phyloP scores from a whole-genome alignment of 92 coral and sea anemone species.

The Anthopleura xanthogrammica region DNA sequence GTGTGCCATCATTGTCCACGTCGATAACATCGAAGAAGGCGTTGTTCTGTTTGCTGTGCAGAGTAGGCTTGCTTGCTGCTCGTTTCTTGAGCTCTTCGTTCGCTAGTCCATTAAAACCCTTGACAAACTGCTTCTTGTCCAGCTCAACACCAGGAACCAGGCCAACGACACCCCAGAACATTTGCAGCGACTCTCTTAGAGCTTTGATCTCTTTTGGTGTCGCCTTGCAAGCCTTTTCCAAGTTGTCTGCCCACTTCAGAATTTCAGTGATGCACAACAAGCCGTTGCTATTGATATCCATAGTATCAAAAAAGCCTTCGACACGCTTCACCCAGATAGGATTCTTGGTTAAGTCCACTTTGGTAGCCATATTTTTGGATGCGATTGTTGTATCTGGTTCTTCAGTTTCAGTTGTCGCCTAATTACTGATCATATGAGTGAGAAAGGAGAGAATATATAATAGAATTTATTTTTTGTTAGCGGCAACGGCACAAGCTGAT shows the following conservation, averaged over 20 bases:
- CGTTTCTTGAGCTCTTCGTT: conserved; percentile 52
- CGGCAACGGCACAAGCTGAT: too few relatives aligned
- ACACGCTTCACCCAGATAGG: conserved; percentile 39
- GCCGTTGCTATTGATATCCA: conserved; percentile 61
- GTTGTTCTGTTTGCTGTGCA: conserved; percentile 47
- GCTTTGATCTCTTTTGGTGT: conserved; percentile 36
- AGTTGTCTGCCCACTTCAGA: conserved; percentile 57
- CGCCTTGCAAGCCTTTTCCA: conserved; percentile 51
- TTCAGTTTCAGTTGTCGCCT: too few relatives aligned
- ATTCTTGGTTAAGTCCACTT: conserved; percentile 39
- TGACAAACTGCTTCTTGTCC: conserved; percentile 47
- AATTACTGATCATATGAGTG: too few relatives aligned
- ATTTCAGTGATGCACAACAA: conserved; percentile 54
- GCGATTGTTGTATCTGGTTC: background rate
- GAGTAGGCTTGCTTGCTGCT: conserved; percentile 37
- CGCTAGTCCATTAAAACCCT: conserved; percentile 58
- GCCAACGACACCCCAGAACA: conserved; percentile 66
- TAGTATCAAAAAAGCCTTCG: conserved; percentile 62
- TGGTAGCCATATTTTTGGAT: background rate
- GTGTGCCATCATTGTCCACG: conserved; percentile 58
- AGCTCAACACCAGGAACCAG: conserved; percentile 58
- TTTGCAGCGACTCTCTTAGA: conserved; percentile 32
- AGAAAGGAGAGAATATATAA: too few relatives aligned
- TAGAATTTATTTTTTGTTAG: too few relatives aligned
- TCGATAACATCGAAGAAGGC: conserved; percentile 75